Conservation (phyloP, 1,140 invertebrate genomes). For the Pogonomyrmex barbatus region DNA sequence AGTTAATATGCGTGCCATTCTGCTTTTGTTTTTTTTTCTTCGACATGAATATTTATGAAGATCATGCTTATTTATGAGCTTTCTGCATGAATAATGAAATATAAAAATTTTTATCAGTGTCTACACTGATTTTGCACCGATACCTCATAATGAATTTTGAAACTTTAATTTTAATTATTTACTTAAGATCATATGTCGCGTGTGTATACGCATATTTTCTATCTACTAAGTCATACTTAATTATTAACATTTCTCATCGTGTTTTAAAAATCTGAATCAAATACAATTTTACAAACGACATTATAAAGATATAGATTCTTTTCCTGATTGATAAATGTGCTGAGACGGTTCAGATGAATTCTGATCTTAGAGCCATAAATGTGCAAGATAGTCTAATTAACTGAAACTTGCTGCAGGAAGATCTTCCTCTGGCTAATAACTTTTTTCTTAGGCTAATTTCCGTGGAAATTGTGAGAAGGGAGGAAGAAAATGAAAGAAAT, state of each 20-base stretch:
- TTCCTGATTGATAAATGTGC: neutral
- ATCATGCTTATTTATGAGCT: conserved; percentile 30
- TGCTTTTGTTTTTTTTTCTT: conserved; percentile 3
- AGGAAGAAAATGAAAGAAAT: neutral
- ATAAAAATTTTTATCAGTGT: conserved; percentile 6
- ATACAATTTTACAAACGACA: neutral
- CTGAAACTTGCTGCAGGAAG: neutral
- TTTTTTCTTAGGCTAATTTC: conserved; percentile 10
- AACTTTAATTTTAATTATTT: conserved; percentile 35
- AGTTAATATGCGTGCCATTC: neutral
- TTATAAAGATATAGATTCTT: neutral
- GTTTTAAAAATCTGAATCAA: neutral
- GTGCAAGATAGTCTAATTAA: conserved; percentile 7
- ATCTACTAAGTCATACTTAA: neutral
- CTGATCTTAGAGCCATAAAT: neutral
- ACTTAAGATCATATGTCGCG: neutral
- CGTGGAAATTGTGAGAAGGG: neutral
- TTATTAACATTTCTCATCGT: too few relatives aligned
- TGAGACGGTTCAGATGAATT: neutral
- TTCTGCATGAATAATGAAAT: conserved; percentile 13
- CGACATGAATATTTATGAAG: conserved; percentile 16
- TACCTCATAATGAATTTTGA: neutral
- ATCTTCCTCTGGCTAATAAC: neutral
- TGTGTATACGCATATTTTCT: neutral
- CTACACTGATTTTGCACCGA: neutral